Base-by-base conservation (phyloP, 2,888 invertebrate genomes). In the Melanchra persicariae region DNA sequence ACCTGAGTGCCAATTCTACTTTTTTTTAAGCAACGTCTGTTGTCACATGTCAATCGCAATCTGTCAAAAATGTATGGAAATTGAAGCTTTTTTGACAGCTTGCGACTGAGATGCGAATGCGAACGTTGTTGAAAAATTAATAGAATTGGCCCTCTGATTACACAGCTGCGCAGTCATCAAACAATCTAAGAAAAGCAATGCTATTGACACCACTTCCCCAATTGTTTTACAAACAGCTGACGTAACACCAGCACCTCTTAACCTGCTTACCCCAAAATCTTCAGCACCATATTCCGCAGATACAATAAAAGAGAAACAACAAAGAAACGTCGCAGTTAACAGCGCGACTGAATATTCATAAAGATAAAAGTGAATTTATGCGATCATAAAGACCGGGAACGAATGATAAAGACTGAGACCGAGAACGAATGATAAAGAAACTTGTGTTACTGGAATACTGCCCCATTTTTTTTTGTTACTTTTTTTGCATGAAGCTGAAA, bases 331-430 rank as follows among this genome's bases (percentile, higher is more conserved):
- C 71, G 51, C 77, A 84, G 86, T 85, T 86, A 88, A 86, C 87
- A 85, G 76, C 81, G 85, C 76, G 79, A 74, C 87, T 93, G 92
- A 94, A 94, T 94, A 94, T 94, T 93, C 93, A 94, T 93, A 92
- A 93, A 93, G 93, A 93, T 93, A 93, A 93, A 75, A 93, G 88
- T 86, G 86, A 93, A 94, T 93, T 94, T 93, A 94, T 93, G 89
- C 83, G 87, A 90, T 91, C 93, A 90, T 93, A 93, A 93, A 93
- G 88, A 84, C 86, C 80, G 81, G 73, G 85, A 68, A 67, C 77
- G 79, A 77, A 80, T 88, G 91, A 92, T 92, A 92, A 91, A 92
- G 90, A 90, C 74, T 51, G 68, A 51, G 87, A 83, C 85, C 81
- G 78, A 74, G 88, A 83, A 84, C 79, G 83, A 75, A 81, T 88